These are phyloP conservation scores for Ephydatia muelleri DNA, from an alignment of 37 sponge, comb jelly and placozoan species.

Conservation along the genomic window DNA sequence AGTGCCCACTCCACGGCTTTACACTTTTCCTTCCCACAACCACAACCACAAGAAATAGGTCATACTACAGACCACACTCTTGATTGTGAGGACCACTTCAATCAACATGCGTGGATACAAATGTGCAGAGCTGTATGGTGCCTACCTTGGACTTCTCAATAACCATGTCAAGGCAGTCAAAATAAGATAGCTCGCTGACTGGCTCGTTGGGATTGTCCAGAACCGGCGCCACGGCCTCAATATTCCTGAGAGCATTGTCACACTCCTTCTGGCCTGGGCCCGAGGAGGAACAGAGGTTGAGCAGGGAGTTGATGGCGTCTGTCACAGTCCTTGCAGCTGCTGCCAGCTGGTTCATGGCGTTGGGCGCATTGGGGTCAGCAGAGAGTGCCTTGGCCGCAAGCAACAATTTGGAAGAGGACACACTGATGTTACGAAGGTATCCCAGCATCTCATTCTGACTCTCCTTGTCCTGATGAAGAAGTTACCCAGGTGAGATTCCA, in stretches of 20 bases:
- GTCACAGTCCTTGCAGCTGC: conserved; percentile 90
- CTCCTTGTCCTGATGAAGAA: conserved; percentile 41
- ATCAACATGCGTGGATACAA: too few species aligned
- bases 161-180: conserved; percentile 94
- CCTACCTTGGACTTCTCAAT: conserved; percentile 80
- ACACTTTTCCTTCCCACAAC: too few species aligned
- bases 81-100: too few species aligned
- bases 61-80: too few species aligned
- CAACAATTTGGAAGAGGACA: conserved; percentile 84
- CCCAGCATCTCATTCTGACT: conserved; percentile 73
- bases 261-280: conserved; percentile 97
- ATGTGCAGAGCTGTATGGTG: conserved; percentile 76
- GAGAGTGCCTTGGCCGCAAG: conserved; percentile 87
- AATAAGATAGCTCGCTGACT: conserved; percentile 88
- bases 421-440: conserved; percentile 70
- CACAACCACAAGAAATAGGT: too few species aligned
- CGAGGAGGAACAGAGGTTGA: conserved; percentile 88
- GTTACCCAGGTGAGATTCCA: conserved; percentile 53
- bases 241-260: conserved; percentile 95
- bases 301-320: conserved; percentile 94
- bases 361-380: conserved; percentile 98
- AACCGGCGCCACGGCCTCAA: conserved; percentile 83
- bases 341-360: conserved; percentile 91
- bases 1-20: too few species aligned
- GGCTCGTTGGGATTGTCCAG: conserved; percentile 91